Base-by-base conservation (phyloP, 1,140 invertebrate species). In the Leptoteleia sp. region DNA sequence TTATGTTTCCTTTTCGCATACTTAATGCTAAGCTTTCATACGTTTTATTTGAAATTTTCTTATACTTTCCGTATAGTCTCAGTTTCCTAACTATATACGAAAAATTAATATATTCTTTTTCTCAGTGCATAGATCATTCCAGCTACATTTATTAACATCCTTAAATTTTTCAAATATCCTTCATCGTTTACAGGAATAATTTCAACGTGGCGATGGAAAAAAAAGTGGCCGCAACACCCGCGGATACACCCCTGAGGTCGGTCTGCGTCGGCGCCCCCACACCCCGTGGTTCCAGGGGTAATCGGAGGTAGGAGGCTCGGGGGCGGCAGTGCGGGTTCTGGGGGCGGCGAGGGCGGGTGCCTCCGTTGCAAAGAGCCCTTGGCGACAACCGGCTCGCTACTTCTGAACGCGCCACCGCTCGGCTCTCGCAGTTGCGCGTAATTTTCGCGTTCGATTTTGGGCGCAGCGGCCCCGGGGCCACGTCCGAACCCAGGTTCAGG, bases 331-430 rank as follows among this genome's bases (percentile, higher is more conserved):
- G 87, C 83, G 87, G 86, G 86, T 85, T 88, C 84, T 87, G 84
- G 87, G 87, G 88, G 87, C 88, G 82, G 82, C 83, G 86, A 87
- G 86, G 87, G 87, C 86, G 85, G 85, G 82, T 87, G 85, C 84
- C 84, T 78, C 72, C 65, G 72, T 76, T 64, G 70, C 38, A 81
- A 80, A 73, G 76, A 82, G 73, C 80, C 82, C 82, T 84, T 81
- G 72, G 68, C 57, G 80, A 83, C 73, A 83, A 79, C 76, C 70
- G 80, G 78, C 76, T 73, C 80, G 65, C 76, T 59, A 72, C 68
- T 59, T 70, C 47, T 29, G 27, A 43, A 13, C 47, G 38, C 65
- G 45, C 55, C 37, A 62, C n/a, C 54, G 37, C 50, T 8, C 29
- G 61, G 48, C 19, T 54, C 45, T 68, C 42, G 52, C 55, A 64